Conservation (phyloP, 1,140 invertebrate species). For the Colletes latitarsis region DNA sequence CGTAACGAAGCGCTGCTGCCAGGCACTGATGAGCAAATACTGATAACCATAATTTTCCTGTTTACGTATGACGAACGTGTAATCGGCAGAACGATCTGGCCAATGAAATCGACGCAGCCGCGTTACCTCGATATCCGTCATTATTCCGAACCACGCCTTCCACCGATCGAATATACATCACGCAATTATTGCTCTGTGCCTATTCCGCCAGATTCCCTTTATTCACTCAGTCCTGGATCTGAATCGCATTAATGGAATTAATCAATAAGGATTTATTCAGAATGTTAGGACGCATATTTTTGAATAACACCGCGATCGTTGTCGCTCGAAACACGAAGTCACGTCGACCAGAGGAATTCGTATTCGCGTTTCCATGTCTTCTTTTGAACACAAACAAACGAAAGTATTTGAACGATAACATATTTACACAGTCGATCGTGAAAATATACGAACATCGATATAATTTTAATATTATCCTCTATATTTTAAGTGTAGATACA, state of each 20-base stretch:
- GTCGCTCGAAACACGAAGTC: no score
- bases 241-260: constrained; percentile 15
- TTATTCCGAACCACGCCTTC: constrained; percentile 3
- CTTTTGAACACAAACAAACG: no score
- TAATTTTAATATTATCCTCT: no score
- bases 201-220: not conserved
- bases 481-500: no score
- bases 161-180: constrained; percentile 4
- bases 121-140: constrained; percentile 17
- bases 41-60: constrained; percentile 25
- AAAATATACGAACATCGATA: no score
- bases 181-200: constrained; percentile 15
- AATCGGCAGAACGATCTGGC: not conserved
- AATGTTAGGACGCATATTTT: not conserved
- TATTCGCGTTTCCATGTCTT: no score
- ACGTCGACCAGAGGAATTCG: not conserved
- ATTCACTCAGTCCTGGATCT: not conserved
- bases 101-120: constrained; percentile 18
- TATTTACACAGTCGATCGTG: no score
- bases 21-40: not conserved
- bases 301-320: not conserved
- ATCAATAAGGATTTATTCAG: constrained; percentile 22
- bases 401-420: no score
- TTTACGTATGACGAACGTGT: constrained; percentile 13
- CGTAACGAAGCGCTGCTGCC: not conserved